Base-by-base conservation (phyloP, 37 sponge, comb jelly and placozoan species). In the Diacarnus erythraeanus region DNA sequence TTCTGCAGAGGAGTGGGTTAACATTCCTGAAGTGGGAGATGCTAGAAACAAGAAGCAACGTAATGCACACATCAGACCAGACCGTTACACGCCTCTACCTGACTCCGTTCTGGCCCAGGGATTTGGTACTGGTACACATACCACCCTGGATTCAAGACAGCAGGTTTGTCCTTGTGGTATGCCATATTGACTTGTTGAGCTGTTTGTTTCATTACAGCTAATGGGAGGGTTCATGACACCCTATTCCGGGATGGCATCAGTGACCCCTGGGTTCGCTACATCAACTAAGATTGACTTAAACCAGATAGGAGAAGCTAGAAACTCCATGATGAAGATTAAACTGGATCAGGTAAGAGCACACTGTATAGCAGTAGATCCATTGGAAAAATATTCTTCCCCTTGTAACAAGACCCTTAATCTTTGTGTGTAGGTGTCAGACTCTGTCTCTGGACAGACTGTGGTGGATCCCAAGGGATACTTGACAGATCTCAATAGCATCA, bases 391-490 rank as follows among this genome's bases (percentile, higher is more conserved):
- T n/a, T n/a, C n/a, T n/a, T n/a, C n/a, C n/a, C n/a, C n/a, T 47
- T 47, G 51, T 15, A 47, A 47, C 51, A 6, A 47, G 25, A 21
- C 26, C 29, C 65, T 63, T 23, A 9, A 18, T 77, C 8, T 69
- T 26, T 47, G 57, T 47, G 29, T 12, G 6, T 56, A 97, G 97
- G 93, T 94, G 10, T 98, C 99, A 17, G 99, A 98, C 64, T 95
- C 96, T 33, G 99, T 98, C 17, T 82, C 92, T 9, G 99, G 99
- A 0, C 99, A 98, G 83, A 98, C 99, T 20, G 99, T 98, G 72
- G 96, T 98, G 35, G 99, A 98, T 54, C 99, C 99, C 18, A 98
- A 95, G 75, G 96, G 99, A 9, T 98, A 95, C 65, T 83, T 95
- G 39, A 98, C 99, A 66, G 99, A 98, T 58, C 88, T 98, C 61